Base-by-base conservation (phyloP, 2,113 vertebrate species). In the Eulacestoma nigropectus region DNA sequence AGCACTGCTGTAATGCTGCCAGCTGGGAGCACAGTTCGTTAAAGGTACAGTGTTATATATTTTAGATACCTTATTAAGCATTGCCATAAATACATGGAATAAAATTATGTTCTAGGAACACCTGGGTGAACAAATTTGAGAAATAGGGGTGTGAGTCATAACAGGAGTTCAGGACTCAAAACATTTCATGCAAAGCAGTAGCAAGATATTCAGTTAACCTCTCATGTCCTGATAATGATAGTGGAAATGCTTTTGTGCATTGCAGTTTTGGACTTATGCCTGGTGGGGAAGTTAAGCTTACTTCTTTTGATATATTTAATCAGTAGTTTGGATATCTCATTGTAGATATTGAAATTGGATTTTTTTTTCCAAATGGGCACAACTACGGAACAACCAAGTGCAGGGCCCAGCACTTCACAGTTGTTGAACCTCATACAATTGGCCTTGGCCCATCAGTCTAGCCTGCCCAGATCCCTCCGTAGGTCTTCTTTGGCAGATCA, bases 71-170 rank as follows among this genome's bases (percentile, higher is more conserved):
- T 67, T 90, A 63, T 72, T 81, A 96, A 86, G 68, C 41, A 56
- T 11, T 88, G 49, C 72, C 76, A 75, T 81, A 83, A 96, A 78
- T 32, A 79, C 44, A 72, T 0, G 1, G 42, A 70, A 64, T 47
- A 56, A 85, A 95, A 81, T 59, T 1, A 94, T 89, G 56, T 90
- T 88, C 88, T 77, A 64, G 69, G 64, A 93, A 37, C 1, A 37
- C 68, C 35, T 75, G 52, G 44, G 20, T 87, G 88, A 93, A 60
- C 73, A 78, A 93, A 89, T 46, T 72, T 60, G 92, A 92, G 79
- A 84, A 94, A 84, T 4, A 70, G 37, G 23, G 25, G 6, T 49
- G 35, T 96, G 90, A 96, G 76, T 96, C 90, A 88, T 89, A 87
- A 68, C 4, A 21, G 68, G 47, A 92, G 92, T 53, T 92, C 56